Percentiles rank a stretch among this genome's conserved stretches.
phyloP scores from a whole-genome alignment of 1,140 invertebrate species.

The Thaumetopoea pityocampa region DNA sequence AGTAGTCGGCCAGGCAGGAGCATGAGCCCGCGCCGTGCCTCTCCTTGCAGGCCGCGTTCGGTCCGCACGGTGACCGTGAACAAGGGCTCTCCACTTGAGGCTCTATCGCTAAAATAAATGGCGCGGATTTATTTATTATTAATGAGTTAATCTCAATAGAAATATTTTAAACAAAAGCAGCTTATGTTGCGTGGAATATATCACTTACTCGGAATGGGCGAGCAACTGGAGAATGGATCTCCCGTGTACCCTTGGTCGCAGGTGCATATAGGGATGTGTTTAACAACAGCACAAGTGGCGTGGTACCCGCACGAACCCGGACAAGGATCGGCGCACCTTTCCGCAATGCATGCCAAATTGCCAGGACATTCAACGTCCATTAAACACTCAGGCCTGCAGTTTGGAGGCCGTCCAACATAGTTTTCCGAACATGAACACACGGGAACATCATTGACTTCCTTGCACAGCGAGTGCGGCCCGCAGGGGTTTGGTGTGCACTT shows the following conservation, averaged over 20 bases:
- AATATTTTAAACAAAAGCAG: too few relatives aligned
- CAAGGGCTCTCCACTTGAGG: constrained; percentile 77
- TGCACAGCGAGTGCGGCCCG: constrained; percentile 81
- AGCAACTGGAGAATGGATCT: constrained; percentile 84
- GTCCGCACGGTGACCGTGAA: constrained; percentile 84
- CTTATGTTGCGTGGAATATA: too few relatives aligned
- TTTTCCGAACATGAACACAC: constrained; percentile 81
- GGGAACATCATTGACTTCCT: constrained; percentile 75
- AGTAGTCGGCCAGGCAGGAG: constrained; percentile 82
- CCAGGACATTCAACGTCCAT: constrained; percentile 83
- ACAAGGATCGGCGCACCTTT: constrained; percentile 84
- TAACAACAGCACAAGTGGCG: constrained; percentile 82
- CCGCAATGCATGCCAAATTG: constrained; percentile 80
- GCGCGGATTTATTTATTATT: too few relatives aligned
- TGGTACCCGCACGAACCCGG: constrained; percentile 83
- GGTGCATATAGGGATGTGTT: constrained; percentile 82
- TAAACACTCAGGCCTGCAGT: constrained; percentile 84
- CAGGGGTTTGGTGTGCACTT: constrained; percentile 80
- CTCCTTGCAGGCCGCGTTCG: constrained; percentile 88
- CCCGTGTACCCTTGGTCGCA: constrained; percentile 83
- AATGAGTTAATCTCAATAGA: too few relatives aligned
- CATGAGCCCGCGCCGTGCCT: constrained; percentile 82
- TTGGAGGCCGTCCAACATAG: constrained; percentile 83
- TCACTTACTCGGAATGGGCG: constrained; percentile 74
- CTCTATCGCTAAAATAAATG: constrained; percentile 52